These are phyloP conservation scores for Brienomyrus longianalis DNA, from an alignment of 2,113 vertebrate genomes.

Conservation along the genomic window DNA sequence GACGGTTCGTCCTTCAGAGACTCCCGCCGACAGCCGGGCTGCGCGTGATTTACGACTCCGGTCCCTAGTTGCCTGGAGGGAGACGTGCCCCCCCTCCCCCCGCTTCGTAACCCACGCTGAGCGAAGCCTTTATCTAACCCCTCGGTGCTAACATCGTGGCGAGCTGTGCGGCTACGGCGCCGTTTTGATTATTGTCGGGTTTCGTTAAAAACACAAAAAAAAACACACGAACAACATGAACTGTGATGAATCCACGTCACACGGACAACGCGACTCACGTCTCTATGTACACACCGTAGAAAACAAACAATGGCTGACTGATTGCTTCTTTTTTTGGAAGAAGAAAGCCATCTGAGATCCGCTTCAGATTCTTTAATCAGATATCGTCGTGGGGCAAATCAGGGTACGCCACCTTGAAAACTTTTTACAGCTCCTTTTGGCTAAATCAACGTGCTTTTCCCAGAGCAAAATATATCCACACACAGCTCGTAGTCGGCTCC, in stretches of 20 bases:
- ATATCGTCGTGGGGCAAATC: conserved; percentile 60
- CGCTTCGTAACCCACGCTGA: conserved; percentile 53
- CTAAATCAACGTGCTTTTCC: conserved; percentile 48
- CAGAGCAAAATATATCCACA: conserved; percentile 55
- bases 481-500: conserved; percentile 48
- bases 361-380: conserved; percentile 54
- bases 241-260: conserved; percentile 31
- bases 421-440: conserved; percentile 47
- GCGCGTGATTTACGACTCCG: conserved; percentile 62
- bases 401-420: conserved; percentile 61
- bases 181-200: conserved; percentile 6
- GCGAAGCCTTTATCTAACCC: conserved; percentile 59
- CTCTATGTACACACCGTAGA: conserved; percentile 46
- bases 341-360: conserved; percentile 34
- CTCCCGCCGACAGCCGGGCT: conserved; percentile 54
- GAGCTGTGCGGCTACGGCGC: background rate
- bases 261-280: conserved; percentile 41
- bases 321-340: conserved; percentile 41
- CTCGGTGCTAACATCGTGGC: conserved; percentile 30
- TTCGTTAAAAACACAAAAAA: conserved; percentile 14
- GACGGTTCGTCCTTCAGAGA: conserved; percentile 57
- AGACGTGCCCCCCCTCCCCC: conserved; percentile 51
- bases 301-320: conserved; percentile 50
- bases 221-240: conserved; percentile 11
- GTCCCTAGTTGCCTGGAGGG: conserved; percentile 49